Evolutionary conservation across 2,113 vertebrate genomes (phyloP).

Genomic region (Eudyptes chrysolophus): DNA sequence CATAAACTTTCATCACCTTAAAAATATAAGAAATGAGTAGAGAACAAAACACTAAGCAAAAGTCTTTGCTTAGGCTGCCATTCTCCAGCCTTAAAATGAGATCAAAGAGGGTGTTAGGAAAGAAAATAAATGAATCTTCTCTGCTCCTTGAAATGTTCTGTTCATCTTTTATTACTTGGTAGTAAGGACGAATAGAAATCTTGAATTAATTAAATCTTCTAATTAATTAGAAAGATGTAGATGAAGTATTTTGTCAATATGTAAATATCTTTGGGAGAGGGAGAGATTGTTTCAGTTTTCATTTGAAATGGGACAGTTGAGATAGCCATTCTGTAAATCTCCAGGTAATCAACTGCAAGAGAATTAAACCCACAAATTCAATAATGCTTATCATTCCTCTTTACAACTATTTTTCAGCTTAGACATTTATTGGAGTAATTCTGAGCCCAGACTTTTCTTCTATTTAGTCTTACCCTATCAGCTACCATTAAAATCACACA

Average conservation of each 20-base stretch:
- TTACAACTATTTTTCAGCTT: background rate
- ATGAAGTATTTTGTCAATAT: background rate
- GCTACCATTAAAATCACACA: background rate
- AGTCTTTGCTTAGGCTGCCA: background rate
- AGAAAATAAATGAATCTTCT: background rate
- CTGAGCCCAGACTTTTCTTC: background rate
- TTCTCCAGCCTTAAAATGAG: background rate
- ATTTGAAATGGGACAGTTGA: background rate
- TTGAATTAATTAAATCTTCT: background rate
- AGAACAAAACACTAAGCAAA: background rate
- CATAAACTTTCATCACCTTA: background rate
- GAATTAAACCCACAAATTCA: background rate
- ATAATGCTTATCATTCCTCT: background rate
- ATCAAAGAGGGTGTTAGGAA: background rate
- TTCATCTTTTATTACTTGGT: background rate
- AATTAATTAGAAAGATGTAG: slow-evolving; percentile 20
- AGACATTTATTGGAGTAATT: background rate
- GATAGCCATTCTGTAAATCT: background rate
- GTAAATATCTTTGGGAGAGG: background rate
- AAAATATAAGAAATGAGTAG: background rate
- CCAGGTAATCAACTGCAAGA: background rate
- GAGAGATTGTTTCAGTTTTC: background rate
- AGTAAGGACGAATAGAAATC: background rate
- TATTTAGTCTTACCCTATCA: accelerated
- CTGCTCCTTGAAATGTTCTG: background rate